A percentile compares a stretch with the other conserved stretches of the same genome.
These are phyloP conservation scores for Pocillopora verrucosa DNA, from an alignment of 64 coral and sea anemone species.

Conservation along the genomic window DNA sequence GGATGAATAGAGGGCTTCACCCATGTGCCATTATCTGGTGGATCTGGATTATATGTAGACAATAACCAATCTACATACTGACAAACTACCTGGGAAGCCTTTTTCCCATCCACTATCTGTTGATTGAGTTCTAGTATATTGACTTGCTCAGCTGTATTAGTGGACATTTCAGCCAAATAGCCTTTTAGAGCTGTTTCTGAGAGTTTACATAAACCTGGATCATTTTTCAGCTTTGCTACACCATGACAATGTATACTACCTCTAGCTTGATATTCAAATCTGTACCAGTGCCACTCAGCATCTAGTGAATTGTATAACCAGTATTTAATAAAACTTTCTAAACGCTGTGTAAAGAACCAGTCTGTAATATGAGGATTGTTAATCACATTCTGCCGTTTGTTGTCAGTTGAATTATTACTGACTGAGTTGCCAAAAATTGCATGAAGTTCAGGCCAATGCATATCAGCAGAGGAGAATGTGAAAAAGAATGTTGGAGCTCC, in stretches of 20 bases:
- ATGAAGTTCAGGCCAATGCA: no score
- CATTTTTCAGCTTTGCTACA: no score
- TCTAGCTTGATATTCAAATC: no score
- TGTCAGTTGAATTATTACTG: not conserved
- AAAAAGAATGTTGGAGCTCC: conserved; percentile 8
- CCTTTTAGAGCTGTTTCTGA: no score
- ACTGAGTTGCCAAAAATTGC: not conserved
- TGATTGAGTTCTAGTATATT: conserved; percentile 32
- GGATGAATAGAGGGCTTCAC: no score
- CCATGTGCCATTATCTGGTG: no score
- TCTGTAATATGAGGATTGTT: conserved; percentile 43
- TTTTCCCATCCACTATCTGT: conserved; percentile 24
- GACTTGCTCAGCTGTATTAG: not conserved
- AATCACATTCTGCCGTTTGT: conserved; percentile 24
- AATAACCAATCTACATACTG: conserved; percentile 31
- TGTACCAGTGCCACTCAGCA: no score
- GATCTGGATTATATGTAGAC: conserved; percentile 32
- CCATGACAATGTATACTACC: no score
- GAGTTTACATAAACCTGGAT: conserved; percentile 33
- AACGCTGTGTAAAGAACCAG: no score
- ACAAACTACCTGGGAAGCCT: conserved; percentile 23
- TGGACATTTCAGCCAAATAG: conserved; percentile 22
- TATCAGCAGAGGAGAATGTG: not conserved
- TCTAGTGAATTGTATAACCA: no score
- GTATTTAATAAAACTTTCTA: no score